These are phyloP conservation scores for Calliphora vomitoria DNA, from an alignment of 2,888 invertebrate species.

Conservation along the genomic window DNA sequence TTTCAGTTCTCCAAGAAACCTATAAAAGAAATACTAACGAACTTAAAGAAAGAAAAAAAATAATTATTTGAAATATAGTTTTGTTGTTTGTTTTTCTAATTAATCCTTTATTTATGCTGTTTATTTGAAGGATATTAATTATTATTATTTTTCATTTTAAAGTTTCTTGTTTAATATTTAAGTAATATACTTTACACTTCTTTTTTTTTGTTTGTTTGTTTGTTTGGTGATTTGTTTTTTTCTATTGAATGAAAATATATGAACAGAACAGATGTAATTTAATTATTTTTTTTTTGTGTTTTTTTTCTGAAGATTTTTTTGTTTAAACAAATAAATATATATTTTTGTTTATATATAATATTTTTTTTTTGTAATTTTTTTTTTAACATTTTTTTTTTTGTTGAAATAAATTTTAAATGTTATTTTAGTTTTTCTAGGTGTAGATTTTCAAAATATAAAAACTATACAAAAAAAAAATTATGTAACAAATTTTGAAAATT, in stretches of 20 bases:
- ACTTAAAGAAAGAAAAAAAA: slow-evolving; percentile 42
- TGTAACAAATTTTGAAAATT: slow-evolving; percentile 43
- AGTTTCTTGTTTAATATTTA: slow-evolving; percentile 44
- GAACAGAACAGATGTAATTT: slow-evolving; percentile 34
- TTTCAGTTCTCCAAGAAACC: slow-evolving; percentile 50
- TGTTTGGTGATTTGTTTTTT: slow-evolving; percentile 1
- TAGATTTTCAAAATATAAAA: slow-evolving; percentile 34
- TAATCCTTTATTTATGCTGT: slow-evolving; percentile 64
- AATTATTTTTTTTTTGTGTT: slow-evolving; percentile 34
- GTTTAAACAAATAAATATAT: slow-evolving; percentile 61
- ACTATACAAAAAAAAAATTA: slow-evolving; percentile 43
- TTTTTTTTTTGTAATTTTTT: slow-evolving; percentile 42
- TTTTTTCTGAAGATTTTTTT: slow-evolving; percentile 49
- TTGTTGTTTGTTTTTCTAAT: slow-evolving; percentile 43
- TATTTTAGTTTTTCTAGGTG: slow-evolving; percentile 13
- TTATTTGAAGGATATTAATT: slow-evolving; percentile 44
- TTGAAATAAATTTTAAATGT: slow-evolving; percentile 44
- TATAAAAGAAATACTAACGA: slow-evolving; percentile 23
- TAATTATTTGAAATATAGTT: slow-evolving; percentile 45
- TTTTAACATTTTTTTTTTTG: slow-evolving; percentile 47
- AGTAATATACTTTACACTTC: slow-evolving; percentile 68
- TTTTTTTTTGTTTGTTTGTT: slow-evolving; percentile 1
- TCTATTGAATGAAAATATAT: slow-evolving; percentile 56
- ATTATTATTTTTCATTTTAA: slow-evolving; percentile 43
- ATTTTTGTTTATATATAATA: slow-evolving; percentile 15